Base-by-base conservation (phyloP, 2,888 invertebrate genomes). In the Scaptomyza reducta region DNA sequence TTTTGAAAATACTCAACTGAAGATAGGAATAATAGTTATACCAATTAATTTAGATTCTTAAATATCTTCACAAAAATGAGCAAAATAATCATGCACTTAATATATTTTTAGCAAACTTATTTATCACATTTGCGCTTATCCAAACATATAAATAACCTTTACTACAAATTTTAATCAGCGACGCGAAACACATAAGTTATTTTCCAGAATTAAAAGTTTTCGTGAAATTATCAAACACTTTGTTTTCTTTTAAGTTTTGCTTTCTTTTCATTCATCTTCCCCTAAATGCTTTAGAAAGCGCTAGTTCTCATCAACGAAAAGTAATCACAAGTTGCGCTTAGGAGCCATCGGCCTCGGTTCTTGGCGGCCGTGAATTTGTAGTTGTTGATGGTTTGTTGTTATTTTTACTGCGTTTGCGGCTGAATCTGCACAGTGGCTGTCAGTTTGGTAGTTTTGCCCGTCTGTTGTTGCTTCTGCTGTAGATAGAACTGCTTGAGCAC, bases 401-500 rank as follows among this genome's bases (percentile, higher is more conserved):
- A 33, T 22, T 35, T 41, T 87, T 87, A 81, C 75, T 81, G 80
- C 58, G 77, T 51, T 60, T 88, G 80, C 60, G 91, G 90, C 59
- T 90, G 66, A 29, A 91, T 80, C 54, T 89, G 89, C 62, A 90
- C 87, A 11, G 89, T 79, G 46, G 89, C 90, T 38, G 64, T 88
- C 42, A 87, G 42, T 25, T 87, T 87, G 70, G 70, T 69, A 41
- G 83, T 11, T 25, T 85, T 87, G 18, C 74, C 77, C 2, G 55
- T 29, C 55, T 42, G 54, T 31, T 35, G 49, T 14, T 75, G 72
- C 53, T 83, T 73, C 31, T 87, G 82, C 56, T 86, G 79, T n/a
- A 77, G 70, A 61, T 90, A 90, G 47, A 90, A 90, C 27, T 90
- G 89, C 38, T 90, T 90, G 14, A 91, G 71, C 4, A 89, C 91